Evolutionary conservation across 2,888 invertebrate species (phyloP).

Genomic region (Ommatoiulus sabulosus): DNA sequence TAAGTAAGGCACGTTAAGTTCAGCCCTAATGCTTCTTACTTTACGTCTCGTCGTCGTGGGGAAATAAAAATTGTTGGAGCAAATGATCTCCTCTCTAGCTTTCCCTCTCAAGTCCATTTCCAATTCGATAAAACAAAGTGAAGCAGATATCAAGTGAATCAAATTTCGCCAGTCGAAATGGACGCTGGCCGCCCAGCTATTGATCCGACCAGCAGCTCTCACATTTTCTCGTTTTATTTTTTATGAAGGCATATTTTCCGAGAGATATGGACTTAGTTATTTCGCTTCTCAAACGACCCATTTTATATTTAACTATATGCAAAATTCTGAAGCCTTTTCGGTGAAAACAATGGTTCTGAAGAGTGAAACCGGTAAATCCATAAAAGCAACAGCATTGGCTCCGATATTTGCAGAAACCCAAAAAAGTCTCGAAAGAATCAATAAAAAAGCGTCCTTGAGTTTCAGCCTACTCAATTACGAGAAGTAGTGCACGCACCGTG

Average conservation of each 20-base stretch:
- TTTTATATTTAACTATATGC: background rate
- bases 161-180: background rate
- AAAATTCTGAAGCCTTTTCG: background rate
- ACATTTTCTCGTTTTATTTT: background rate
- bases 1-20: background rate
- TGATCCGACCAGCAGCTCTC: background rate
- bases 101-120: constrained; percentile 14
- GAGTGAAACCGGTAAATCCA: background rate
- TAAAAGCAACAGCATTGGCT: background rate
- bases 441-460: background rate
- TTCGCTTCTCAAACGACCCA: background rate
- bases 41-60: background rate
- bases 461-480: background rate
- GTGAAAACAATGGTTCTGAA: background rate
- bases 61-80: constrained; percentile 15
- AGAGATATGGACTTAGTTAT: background rate
- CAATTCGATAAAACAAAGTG: constrained; percentile 31
- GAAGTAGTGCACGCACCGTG: background rate
- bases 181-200: background rate
- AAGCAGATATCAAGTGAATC: constrained; percentile 4
- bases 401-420: background rate
- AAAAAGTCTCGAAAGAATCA: background rate
- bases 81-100: constrained; percentile 1
- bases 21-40: background rate
- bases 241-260: background rate